These are phyloP conservation scores for Frankliniella fusca DNA, from an alignment of 2,888 invertebrate genomes.

Conservation along the genomic window DNA sequence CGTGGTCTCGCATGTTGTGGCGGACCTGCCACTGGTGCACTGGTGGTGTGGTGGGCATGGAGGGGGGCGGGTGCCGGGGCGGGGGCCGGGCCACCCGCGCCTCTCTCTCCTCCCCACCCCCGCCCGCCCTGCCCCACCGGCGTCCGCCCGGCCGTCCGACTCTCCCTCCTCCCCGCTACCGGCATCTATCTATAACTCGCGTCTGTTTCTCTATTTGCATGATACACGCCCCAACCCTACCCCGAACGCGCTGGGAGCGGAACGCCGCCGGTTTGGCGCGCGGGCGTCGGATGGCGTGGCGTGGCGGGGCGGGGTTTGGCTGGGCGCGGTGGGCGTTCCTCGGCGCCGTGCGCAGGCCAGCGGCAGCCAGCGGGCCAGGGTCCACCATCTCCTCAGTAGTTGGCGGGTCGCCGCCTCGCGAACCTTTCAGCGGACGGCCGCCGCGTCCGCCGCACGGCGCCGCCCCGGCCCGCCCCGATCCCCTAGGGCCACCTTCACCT, in stretches of 20 bases:
- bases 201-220: slow-evolving; percentile 23
- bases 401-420: slow-evolving; percentile 16
- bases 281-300: neutral
- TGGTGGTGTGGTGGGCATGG: slow-evolving; percentile 34
- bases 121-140: neutral
- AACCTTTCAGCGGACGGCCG: slow-evolving; percentile 3
- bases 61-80: slow-evolving; percentile 34
- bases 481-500: too few relatives aligned
- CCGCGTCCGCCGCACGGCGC: neutral
- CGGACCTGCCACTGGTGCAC: neutral
- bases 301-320: neutral
- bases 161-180: neutral
- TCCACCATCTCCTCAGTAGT: slow-evolving; percentile 26
- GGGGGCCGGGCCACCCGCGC: slow-evolving; percentile 39
- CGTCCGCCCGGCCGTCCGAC: neutral
- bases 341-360: slow-evolving; percentile 7
- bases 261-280: neutral
- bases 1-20: neutral
- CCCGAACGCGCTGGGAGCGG: neutral
- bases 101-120: neutral
- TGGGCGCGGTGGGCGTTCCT: slow-evolving; percentile 15
- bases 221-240: neutral
- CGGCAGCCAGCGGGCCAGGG: slow-evolving; percentile 10
- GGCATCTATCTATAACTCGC: slow-evolving; percentile 8
- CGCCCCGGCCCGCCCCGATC: neutral